Evolutionary conservation across 1,140 invertebrate genomes (phyloP), one percentile per base, ranked within the genome.

Genomic region (Idris sp.): DNA sequence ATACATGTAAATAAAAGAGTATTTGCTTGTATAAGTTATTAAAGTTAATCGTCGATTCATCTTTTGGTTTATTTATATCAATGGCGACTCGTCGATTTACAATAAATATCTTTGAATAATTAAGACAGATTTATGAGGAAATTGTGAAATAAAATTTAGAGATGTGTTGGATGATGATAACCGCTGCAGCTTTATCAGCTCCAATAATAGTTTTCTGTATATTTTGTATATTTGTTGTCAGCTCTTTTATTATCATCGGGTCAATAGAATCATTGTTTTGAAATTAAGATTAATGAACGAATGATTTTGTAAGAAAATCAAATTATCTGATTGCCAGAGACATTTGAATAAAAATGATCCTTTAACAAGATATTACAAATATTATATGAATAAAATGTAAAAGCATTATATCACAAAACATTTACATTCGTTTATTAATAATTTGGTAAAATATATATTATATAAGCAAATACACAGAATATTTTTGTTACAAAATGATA

Each of bases 221-320:
- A n/a, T 65, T 56, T 33, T 46, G 10, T 25, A 51, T 56, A 46
- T 65, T 65, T 46, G 48, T 33, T 7, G 15, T 30, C 38, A 8
- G 56, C 48, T 9, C 41, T 56, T 68, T 49, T n/a, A 46, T 68
- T 49, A 67, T 48, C 51, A 22, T 48, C 18, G 15, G 41, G 62
- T 67, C 62, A 67, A 56, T 48, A 41, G 11, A 48, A 48, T 31
- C 43, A 56, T 65, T 65, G 49, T 56, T 67, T 67, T 67, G 51
- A 67, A 56, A 30, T 48, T 19, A 56, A 56, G 62, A 67, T 67
- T 40, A 67, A 56, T 41, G 62, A 67, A 40, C 41, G 22, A 18
- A 9, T 54, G 15, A 48, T 67, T 67, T 46, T 56, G 40, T 46
- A 67, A 67, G 62, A 54, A 54, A 31, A 1, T n/a, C 10, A 22